A percentile compares a stretch with the other conserved stretches of the same genome.
Evolutionary conservation across 2,888 invertebrate species (phyloP).

Genomic region (Nemurella pictetii): DNA sequence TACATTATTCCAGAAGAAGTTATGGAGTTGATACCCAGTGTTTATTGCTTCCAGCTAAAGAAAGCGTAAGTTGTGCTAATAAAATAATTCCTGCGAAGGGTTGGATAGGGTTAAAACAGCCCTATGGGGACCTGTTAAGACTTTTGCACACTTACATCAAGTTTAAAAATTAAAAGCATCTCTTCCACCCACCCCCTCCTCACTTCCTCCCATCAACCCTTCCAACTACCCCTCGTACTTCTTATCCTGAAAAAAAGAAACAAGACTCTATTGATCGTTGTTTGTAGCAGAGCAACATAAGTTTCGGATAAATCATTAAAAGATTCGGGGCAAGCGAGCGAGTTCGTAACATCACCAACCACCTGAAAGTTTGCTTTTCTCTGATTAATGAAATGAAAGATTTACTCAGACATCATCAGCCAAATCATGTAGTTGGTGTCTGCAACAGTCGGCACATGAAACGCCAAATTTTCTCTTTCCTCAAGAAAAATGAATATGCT

Average conservation of each 20-base stretch:
- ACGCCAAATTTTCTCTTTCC: no score
- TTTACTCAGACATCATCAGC: neutral
- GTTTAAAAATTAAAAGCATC: constrained; percentile 39
- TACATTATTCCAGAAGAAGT: constrained; percentile 18
- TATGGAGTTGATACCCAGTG: constrained; percentile 27
- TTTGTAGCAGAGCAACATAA: constrained; percentile 27
- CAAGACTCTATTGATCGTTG: constrained; percentile 28
- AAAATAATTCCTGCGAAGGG: constrained; percentile 35
- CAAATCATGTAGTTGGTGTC: no score
- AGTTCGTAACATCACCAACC: neutral
- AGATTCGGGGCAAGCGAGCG: neutral
- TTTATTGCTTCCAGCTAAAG: constrained; percentile 32
- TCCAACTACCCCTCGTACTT: neutral
- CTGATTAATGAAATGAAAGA: neutral
- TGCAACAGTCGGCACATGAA: no score
- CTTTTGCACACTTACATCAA: constrained; percentile 38
- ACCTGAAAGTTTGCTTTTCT: neutral
- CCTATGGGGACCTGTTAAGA: constrained; percentile 37
- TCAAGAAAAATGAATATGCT: no score
- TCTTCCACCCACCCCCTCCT: neutral
- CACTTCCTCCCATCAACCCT: neutral
- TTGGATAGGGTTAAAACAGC: constrained; percentile 35
- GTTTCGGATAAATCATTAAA: constrained; percentile 31
- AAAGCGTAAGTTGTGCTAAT: constrained; percentile 33
- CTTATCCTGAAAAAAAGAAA: constrained; percentile 16